Conservation (phyloP, 2,888 invertebrate species). For the Agonopterix subpropinquella region DNA sequence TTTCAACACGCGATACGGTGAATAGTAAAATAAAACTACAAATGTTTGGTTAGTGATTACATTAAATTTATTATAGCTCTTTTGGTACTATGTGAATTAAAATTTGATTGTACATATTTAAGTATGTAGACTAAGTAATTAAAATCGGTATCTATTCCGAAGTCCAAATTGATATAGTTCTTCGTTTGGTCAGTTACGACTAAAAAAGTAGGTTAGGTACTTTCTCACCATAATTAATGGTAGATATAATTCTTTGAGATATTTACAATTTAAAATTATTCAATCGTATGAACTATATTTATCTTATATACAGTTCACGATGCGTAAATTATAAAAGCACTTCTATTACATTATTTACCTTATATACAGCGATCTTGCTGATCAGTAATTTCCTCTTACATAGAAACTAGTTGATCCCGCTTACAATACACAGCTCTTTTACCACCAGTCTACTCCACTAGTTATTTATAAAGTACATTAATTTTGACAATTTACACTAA, state of each 20-base stretch:
- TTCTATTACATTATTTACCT: constrained; percentile 12
- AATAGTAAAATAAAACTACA: no score
- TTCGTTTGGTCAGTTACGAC: constrained; percentile 5
- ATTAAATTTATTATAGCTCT: no score
- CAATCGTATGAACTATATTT: neutral
- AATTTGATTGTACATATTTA: no score
- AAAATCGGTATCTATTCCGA: constrained; percentile 17
- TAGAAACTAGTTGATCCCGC: constrained; percentile 72
- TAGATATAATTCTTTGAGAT: neutral
- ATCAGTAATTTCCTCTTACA: constrained; percentile 39
- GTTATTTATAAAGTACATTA: constrained; percentile 14
- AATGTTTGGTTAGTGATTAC: no score
- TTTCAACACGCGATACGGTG: no score
- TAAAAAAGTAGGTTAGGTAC: neutral
- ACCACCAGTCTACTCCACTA: constrained; percentile 30
- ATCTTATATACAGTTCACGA: constrained; percentile 5
- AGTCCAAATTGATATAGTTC: constrained; percentile 8
- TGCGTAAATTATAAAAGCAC: constrained; percentile 3
- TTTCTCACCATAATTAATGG: no score
- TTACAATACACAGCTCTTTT: constrained; percentile 60
- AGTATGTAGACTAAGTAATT: no score
- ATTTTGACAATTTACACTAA: constrained; percentile 10
- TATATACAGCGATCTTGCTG: constrained; percentile 42
- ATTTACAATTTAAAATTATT: constrained; percentile 3
- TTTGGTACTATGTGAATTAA: no score